Base-by-base conservation (phyloP, 2,888 invertebrate species). In the Aleiodes leptofemur region DNA sequence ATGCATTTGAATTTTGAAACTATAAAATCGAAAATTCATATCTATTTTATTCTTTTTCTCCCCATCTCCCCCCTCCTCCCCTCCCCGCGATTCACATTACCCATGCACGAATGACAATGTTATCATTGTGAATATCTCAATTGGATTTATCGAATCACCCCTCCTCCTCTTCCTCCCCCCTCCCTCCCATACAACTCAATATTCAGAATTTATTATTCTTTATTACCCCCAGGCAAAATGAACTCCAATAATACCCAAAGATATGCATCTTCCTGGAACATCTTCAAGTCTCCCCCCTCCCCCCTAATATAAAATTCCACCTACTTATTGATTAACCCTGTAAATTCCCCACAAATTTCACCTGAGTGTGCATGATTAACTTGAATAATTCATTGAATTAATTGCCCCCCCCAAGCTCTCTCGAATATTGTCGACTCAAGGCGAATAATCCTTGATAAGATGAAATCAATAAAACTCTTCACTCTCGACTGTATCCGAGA, bases 101-200 rank as follows among this genome's bases (percentile, higher is more conserved):
- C 71, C 75, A 77, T 74, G 72, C 64, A 76, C 53, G 74, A 72
- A 79, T 78, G 79, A 79, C 78, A 79, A 78, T 77, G 78, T 78
- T 79, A 79, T 79, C 79, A 74, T 71, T 31, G 57, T 55, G 74
- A 70, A 77, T 78, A 68, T 68, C 68, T 51, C 48, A 31, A 13
- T n/a, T 50, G 50, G 13, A 68, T 68, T 68, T 51, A 68, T 68
- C 51, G 68, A 51, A 68, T 68, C 51, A 64, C 23, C 51, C 11
- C 43, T 43, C 43, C 43, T 23, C 23, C 2, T 23, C 23, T 2
- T 23, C 23, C 2, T 23, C 23, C 23, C 23, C 2, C 23, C 23
- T 2, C 23, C 23, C 23, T 23, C 11, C 9, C 43, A 43, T 11
- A 43, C 29, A 68, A 31, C 29, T 6, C 7, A 29, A 51, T 51